Base-by-base conservation (phyloP, 2,113 vertebrate species). In the Girardinichthys multiradiatus region DNA sequence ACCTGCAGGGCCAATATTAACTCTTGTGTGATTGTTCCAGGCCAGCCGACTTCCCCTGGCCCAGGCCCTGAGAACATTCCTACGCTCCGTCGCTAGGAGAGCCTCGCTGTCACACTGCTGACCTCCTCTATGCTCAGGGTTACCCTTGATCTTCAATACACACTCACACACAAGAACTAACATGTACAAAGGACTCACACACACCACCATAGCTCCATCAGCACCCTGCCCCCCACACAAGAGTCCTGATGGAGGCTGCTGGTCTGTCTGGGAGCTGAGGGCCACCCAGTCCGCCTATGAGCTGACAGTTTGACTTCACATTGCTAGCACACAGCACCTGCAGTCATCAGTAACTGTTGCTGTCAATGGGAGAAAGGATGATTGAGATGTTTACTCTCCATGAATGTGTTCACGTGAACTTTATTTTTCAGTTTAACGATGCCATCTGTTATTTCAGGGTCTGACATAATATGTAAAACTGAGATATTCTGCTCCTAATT, bases 61-160 rank as follows among this genome's bases (percentile, higher is more conserved):
- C 82, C 70, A 73, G 88, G 85, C 86, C 91, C 90, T 93, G 92
- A 92, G 92, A 93, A 93, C 89, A 93, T 93, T 93, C 92, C 91
- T 84, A 77, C 68, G 61, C 72, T 71, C 58, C 63, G 90, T 92
- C 79, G 88, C 91, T 86, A 90, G 87, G 91, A 90, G 86, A 89
- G 83, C 42, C 80, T 81, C 11, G 57, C 87, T 91, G 91, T 92
- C 89, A 90, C 74, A 86, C 81, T 68, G 71, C 82, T 91, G 90
- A 93, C 92, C 92, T 87, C 86, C 68, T 84, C 76, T 89, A 89
- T 90, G 86, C 86, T 71, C 80, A 71, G 80, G 87, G 89, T 91
- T 91, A 91, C 72, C 88, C 92, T 91, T 91, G 91, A 90, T 91
- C 90, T 87, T 87, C 84, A 74, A 80, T 30, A 85, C 76, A 86